Base-by-base conservation (phyloP, 1,140 invertebrate genomes). In the Leptopilina clavipes region DNA sequence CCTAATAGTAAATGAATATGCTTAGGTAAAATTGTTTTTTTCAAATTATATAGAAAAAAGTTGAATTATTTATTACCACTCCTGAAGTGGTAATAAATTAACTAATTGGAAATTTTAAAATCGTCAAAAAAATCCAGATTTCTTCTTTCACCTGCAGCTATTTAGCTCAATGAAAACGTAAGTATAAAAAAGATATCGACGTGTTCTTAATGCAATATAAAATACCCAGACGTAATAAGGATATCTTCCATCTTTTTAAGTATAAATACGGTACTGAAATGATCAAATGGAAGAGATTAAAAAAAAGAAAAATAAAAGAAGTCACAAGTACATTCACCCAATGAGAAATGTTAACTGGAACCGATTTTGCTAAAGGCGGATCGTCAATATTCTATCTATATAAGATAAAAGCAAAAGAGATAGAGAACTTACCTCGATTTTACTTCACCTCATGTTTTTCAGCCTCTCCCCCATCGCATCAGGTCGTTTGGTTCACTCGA, bases 261-360 rank as follows among this genome's bases (percentile, higher is more conserved):
- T 31, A 14, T 25, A 25, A 9, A 31, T 31, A 14, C 44, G 10
- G 10, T 14, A 31, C 31, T 65, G 59, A 31, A 14, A 65, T 31
- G 59, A 65, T 65, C 12, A 65, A 71, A 71, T 45, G 70, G n/a
- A 18, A 71, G 43, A 71, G 40, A 65, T 65, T 65, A 65, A 65
- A 65, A 59, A 65, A 65, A 22, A 31, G 5, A 5, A 2, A 31
- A 31, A 31, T 31, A 31, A 31, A 31, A 31, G 5, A 31, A 17
- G 59, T 73, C 59, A 71, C 71, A 56, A 76, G 73, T 80, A 79
- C 74, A 78, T 78, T 83, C 75, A 77, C 74, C 79, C 1, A 83
- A 81, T 77, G 73, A 81, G 73, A 78, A 82, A 83, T 3, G 79
- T 85, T 82, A 81, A 85, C 77, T 79, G 82, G 79, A 83, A 81